Conservation (phyloP, 1,140 invertebrate species). For the Aphaenogaster rudis region DNA sequence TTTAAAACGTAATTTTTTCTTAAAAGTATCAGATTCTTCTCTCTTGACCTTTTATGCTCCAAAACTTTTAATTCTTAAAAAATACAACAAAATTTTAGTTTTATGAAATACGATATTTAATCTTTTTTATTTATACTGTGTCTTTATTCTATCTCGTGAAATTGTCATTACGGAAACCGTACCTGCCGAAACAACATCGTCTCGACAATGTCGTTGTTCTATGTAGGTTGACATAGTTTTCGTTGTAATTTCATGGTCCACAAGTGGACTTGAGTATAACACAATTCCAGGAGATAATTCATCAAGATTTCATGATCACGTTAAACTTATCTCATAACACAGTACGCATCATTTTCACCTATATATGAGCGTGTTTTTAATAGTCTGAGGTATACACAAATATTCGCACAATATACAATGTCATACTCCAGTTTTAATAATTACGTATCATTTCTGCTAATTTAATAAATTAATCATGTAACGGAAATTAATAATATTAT, state of each 20-base stretch:
- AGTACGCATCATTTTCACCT: background rate
- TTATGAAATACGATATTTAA: conserved; percentile 14
- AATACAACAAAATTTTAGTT: conserved; percentile 8
- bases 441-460: conserved; percentile 52
- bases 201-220: conserved; percentile 2
- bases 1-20: background rate
- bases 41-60: background rate
- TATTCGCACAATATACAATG: conserved; percentile 4
- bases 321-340: conserved; percentile 23
- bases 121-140: conserved; percentile 16
- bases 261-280: conserved; percentile 36
- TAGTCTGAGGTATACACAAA: background rate
- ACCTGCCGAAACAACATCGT: conserved; percentile 30
- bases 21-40: background rate
- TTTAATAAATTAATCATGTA: conserved; percentile 62
- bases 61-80: conserved; percentile 16
- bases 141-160: conserved; percentile 30
- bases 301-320: conserved; percentile 37
- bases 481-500: conserved; percentile 51
- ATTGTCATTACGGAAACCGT: conserved; percentile 33
- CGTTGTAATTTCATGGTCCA: conserved; percentile 34
- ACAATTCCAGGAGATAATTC: conserved; percentile 29
- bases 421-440: conserved; percentile 43
- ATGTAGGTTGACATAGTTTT: conserved; percentile 25
- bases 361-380: background rate